Evolutionary conservation across 2,113 vertebrate genomes (phyloP).

Genomic region (Epinephelus cyanopodus): DNA sequence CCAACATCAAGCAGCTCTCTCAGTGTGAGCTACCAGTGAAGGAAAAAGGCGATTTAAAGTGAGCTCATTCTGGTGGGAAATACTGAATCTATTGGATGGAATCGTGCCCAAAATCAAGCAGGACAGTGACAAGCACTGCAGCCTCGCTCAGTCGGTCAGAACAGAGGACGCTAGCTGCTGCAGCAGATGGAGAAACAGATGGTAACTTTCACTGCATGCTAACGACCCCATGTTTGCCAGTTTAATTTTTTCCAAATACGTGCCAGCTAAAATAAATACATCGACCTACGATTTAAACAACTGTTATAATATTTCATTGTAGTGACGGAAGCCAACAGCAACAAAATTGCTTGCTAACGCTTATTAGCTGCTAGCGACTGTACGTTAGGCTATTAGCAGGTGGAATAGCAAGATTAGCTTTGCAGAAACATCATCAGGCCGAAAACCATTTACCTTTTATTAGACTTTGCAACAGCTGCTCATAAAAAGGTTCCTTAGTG

Average conservation of each 20-base stretch:
- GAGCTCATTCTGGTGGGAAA: too few relatives aligned
- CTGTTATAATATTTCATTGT: background rate
- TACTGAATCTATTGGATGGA: background rate
- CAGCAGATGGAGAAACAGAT: conserved; percentile 45
- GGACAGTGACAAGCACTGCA: background rate
- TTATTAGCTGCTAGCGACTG: conserved; percentile 43
- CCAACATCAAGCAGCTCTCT: background rate
- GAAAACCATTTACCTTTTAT: conserved; percentile 55
- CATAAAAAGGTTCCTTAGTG: fast-evolving
- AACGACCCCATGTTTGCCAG: background rate
- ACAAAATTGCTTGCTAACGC: conserved; percentile 10
- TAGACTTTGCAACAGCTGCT: background rate
- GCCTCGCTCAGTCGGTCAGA: background rate
- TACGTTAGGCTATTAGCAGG: conserved; percentile 17
- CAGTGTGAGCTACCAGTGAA: background rate
- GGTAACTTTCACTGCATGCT: conserved; percentile 9
- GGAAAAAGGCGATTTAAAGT: background rate
- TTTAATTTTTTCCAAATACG: background rate
- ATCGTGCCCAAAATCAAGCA: background rate
- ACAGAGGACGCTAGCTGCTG: background rate
- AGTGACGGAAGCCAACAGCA: background rate
- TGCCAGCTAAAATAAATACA: background rate
- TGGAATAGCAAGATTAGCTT: background rate
- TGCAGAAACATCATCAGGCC: fast-evolving
- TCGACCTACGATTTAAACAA: fast-evolving